Evolutionary conservation across 2,797 vertebrate genomes (phyloP), one percentile per base, ranked within the genome.

Genomic region (Morus bassanus): DNA sequence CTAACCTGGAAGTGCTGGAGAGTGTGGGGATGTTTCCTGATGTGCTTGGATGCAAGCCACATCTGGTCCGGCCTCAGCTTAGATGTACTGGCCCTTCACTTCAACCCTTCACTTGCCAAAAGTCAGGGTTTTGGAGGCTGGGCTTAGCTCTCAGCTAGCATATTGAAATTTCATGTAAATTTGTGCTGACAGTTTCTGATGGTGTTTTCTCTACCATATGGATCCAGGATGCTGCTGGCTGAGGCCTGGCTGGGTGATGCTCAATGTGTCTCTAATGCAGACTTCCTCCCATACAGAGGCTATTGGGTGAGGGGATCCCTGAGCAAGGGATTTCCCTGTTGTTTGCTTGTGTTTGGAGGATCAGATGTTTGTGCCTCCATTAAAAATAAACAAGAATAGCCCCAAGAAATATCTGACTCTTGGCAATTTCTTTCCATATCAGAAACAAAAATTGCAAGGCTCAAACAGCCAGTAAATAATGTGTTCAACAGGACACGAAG

Each of bases 141-240:
- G 39, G 13, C 11, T 2, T 45, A 85, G 13, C 13, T 73, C 51
- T 76, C 41, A 69, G 41, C 3, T 73, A 11, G 16, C 22, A 11
- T 3, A 30, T 3, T 74, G 35, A 67, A 43, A 51, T 13, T 2
- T 8, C 56, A 6, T 31, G 35, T 31, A 57, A 68, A 35, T 37
- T 30, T 57, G 6, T 63, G 35, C 39, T 74, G 72, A 13, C 30
- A 57, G 17, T 39, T 91, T 39, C 14, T 3, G 1, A 18, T 5
- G 21, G 31, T 0, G 0, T 72, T 70, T 59, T 72, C 18, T 75
- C 57, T 39, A 60, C 18, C 4, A 2, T 39, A 13, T 41, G 31
- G 13, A 70, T 75, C 53, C 45, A 82, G 59, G 59, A 41, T 39
- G 21, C 37, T 39, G 18, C n/a, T 61, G 60, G 43, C 30, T 63